Conservation (phyloP, 2,888 invertebrate species). For the Pseudoips prasinana region DNA sequence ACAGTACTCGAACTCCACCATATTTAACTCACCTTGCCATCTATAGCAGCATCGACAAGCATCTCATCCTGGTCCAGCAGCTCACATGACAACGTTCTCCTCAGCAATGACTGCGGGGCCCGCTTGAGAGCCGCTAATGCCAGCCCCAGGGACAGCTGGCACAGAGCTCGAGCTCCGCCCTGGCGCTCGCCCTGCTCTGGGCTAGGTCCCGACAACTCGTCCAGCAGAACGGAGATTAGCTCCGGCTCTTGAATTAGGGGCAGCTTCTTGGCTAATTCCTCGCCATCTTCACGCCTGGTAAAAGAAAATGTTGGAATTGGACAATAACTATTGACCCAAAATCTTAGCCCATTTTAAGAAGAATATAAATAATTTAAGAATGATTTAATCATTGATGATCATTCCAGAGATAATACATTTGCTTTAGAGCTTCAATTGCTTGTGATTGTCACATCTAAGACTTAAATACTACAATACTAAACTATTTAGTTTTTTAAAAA, state of each 20-base stretch:
- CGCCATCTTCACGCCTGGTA: constrained; percentile 86
- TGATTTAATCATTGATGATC: no score
- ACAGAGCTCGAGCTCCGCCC: constrained; percentile 54
- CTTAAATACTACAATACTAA: no score
- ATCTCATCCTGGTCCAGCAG: constrained; percentile 89
- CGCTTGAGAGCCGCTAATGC: constrained; percentile 67
- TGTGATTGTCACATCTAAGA: no score
- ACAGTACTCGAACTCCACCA: no score
- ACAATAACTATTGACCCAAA: no score
- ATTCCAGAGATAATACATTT: no score
- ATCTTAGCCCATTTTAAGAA: no score
- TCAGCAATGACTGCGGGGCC: constrained; percentile 62
- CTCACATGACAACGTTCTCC: constrained; percentile 38
- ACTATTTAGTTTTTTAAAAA: no score
- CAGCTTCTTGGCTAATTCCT: constrained; percentile 85
- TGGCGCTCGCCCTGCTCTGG: constrained; percentile 24
- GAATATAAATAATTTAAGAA: no score
- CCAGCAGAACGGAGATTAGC: constrained; percentile 76
- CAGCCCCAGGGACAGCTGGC: constrained; percentile 60
- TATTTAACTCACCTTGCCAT: constrained; percentile 81
- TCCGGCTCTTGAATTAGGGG: constrained; percentile 84
- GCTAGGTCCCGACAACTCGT: constrained; percentile 66
- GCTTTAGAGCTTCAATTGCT: no score
- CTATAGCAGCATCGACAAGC: constrained; percentile 90
- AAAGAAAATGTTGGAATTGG: no score